These are phyloP conservation scores for Cynodonichthys magdalenae DNA, from an alignment of 2,797 vertebrate species.

Conservation along the genomic window DNA sequence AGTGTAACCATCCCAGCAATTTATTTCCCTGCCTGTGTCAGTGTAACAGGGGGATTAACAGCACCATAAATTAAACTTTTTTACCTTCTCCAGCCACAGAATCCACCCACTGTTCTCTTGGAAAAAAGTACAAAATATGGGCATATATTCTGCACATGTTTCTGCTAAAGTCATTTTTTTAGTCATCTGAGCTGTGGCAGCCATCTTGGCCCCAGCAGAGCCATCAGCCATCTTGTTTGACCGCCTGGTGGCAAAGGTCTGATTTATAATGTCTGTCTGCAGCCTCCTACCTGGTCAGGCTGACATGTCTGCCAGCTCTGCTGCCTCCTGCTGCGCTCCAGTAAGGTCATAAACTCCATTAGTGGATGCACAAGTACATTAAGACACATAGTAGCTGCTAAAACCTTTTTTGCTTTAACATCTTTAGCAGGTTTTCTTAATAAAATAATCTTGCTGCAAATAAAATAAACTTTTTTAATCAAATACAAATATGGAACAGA, in stretches of 20 bases:
- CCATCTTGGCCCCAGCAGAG: slow-evolving; percentile 76
- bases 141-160: slow-evolving; percentile 72
- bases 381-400: slow-evolving; percentile 9
- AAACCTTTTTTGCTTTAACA: not conserved
- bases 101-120: slow-evolving; percentile 55
- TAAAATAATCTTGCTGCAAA: slow-evolving; percentile 24
- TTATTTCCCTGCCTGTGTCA: slow-evolving; percentile 56
- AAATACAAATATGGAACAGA: too few species aligned
- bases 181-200: slow-evolving; percentile 68
- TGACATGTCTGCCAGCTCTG: slow-evolving; percentile 70
- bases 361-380: slow-evolving; percentile 37
- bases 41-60: slow-evolving; percentile 78
- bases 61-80: slow-evolving; percentile 78
- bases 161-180: slow-evolving; percentile 70
- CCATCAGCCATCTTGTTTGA: slow-evolving; percentile 68
- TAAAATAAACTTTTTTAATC: too few species aligned
- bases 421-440: too few species aligned
- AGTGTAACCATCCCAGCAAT: slow-evolving; percentile 70
- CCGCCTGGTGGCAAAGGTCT: slow-evolving; percentile 62
- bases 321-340: slow-evolving; percentile 63
- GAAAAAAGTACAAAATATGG: slow-evolving; percentile 71
- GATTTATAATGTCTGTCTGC: slow-evolving; percentile 77
- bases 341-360: slow-evolving; percentile 62
- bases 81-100: slow-evolving; percentile 67
- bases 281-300: slow-evolving; percentile 71